Percentiles rank a stretch among this genome's conserved stretches.
Evolutionary conservation across 64 coral and sea anemone species (phyloP).

Genomic region (Anthopleura sola): DNA sequence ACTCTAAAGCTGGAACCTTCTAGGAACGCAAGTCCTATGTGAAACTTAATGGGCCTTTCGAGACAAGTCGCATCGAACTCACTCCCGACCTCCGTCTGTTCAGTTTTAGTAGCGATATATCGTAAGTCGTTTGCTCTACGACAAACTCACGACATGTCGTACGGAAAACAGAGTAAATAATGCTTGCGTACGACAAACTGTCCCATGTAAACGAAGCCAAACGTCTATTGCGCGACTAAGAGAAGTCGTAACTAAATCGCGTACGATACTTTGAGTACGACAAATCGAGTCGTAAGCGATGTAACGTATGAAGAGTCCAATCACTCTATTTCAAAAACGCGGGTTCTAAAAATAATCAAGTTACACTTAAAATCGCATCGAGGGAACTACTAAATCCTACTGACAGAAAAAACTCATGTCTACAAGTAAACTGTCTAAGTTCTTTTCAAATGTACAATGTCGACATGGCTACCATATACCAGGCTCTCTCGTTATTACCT

Average conservation of each 20-base stretch:
- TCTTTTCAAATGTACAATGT: neutral
- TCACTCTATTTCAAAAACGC: neutral
- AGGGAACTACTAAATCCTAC: neutral
- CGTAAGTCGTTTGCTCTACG: neutral
- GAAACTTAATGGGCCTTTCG: too few relatives aligned
- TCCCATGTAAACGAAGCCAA: neutral
- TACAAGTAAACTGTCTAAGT: neutral
- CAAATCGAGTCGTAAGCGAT: neutral
- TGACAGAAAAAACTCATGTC: neutral
- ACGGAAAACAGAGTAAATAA: neutral
- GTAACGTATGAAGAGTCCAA: conserved; percentile 1
- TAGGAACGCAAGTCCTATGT: too few relatives aligned
- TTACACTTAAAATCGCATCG: neutral
- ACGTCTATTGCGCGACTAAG: neutral
- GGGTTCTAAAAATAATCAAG: neutral
- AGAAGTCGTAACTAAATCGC: neutral
- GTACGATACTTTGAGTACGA: neutral
- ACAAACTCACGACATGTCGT: neutral
- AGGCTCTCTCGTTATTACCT: neutral
- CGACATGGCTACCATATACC: neutral
- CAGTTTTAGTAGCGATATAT: neutral
- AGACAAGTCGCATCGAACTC: neutral
- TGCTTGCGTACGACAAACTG: conserved; percentile 8
- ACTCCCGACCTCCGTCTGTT: neutral
- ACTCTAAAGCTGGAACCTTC: too few relatives aligned